Evolutionary conservation across 2,113 vertebrate species (phyloP).

Genomic region (Chrysochloris asiatica): DNA sequence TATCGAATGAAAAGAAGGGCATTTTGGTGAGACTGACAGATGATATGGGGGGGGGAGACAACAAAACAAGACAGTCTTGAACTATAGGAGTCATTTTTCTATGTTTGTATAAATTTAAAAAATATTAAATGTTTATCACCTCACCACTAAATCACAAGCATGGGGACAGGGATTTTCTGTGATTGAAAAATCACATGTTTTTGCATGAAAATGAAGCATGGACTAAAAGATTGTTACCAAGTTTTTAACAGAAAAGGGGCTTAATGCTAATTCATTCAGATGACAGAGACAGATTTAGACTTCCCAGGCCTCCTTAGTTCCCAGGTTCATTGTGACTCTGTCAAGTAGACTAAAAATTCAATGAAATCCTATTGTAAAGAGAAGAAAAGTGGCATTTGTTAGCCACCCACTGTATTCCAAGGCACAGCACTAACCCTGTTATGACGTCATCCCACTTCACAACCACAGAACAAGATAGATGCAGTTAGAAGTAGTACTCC

Average conservation of each 20-base stretch:
- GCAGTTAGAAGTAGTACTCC: neutral
- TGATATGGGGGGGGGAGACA: neutral
- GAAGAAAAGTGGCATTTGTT: neutral
- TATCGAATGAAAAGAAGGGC: neutral
- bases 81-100: neutral
- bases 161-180: neutral
- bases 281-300: neutral
- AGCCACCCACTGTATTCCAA: neutral
- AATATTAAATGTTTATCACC: no score
- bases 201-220: neutral
- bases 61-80: neutral
- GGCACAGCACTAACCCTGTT: neutral
- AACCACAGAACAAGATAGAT: neutral
- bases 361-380: neutral
- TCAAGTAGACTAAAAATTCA: neutral
- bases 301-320: neutral
- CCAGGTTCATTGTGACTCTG: neutral
- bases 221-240: neutral
- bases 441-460: neutral
- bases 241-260: neutral
- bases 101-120: no score
- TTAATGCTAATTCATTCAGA: neutral
- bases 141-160: neutral
- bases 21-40: neutral
- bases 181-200: neutral